phyloP scores from a whole-genome alignment of 2,888 invertebrate species.

The Pollenia labialis region DNA sequence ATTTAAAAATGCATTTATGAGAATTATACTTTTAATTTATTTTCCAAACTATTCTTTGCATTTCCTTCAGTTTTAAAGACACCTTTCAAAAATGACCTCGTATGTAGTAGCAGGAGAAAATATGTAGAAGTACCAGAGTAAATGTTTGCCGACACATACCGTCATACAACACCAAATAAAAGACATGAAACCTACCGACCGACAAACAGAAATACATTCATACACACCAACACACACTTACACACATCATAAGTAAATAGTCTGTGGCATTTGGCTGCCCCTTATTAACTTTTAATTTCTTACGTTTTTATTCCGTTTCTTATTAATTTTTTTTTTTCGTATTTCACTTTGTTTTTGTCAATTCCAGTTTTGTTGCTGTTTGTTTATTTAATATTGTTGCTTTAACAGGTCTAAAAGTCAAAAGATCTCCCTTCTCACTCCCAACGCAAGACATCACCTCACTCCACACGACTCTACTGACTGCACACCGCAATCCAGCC shows the following conservation, averaged over 20 bases:
- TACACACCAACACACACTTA: slow-evolving; percentile 20
- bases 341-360: slow-evolving; percentile 42
- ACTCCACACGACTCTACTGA: no score
- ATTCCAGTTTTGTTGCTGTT: slow-evolving; percentile 28
- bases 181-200: slow-evolving; percentile 44
- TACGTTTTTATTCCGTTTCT: slow-evolving; percentile 50
- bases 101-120: slow-evolving; percentile 27
- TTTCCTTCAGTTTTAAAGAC: background rate
- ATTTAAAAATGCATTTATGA: no score
- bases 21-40: no score
- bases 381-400: slow-evolving; percentile 51
- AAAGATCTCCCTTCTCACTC: slow-evolving; percentile 32
- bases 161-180: slow-evolving; percentile 44
- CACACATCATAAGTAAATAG: slow-evolving; percentile 55
- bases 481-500: background rate
- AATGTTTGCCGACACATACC: slow-evolving; percentile 54
- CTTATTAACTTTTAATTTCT: slow-evolving; percentile 71
- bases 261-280: slow-evolving; percentile 72
- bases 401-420: slow-evolving; percentile 61
- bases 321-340: slow-evolving; percentile 27
- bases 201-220: background rate
- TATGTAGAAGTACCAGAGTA: slow-evolving; percentile 38
- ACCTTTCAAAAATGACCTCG: slow-evolving; percentile 34
- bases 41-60: no score
- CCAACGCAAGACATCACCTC: background rate